Evolutionary conservation across 2,888 invertebrate species (phyloP).

Genomic region (Amphipoea oculea): DNA sequence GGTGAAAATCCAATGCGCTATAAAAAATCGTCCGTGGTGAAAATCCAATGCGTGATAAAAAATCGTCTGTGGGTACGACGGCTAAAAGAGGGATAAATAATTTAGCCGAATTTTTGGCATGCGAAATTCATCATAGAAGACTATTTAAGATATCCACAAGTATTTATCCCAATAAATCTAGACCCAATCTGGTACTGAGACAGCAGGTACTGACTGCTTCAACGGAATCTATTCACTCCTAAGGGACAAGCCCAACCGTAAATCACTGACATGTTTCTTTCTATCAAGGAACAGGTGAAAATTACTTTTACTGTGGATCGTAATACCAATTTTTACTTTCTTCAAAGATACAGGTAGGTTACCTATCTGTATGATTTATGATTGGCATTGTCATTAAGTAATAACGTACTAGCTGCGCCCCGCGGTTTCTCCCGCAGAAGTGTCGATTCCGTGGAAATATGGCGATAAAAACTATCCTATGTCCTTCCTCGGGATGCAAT

Average conservation of each 20-base stretch:
- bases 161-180: conserved; percentile 57
- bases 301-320: conserved; percentile 22
- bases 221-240: conserved; percentile 62
- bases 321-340: too few relatives aligned
- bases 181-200: conserved; percentile 48
- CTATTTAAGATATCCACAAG: conserved; percentile 20
- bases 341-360: background rate
- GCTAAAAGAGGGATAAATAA: background rate
- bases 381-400: background rate
- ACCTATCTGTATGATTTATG: background rate
- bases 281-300: conserved; percentile 30
- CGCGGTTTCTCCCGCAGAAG: too few relatives aligned
- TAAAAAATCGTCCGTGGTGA: background rate
- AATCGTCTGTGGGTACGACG: background rate
- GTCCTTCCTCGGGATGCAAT: too few relatives aligned
- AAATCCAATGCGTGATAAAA: background rate
- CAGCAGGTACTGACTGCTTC: conserved; percentile 66
- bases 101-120: background rate
- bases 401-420: background rate
- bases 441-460: too few relatives aligned
- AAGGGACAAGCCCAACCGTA: conserved; percentile 50
- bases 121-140: background rate
- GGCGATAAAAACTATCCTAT: too few relatives aligned
- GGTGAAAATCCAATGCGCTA: too few relatives aligned
- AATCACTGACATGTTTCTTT: conserved; percentile 45